Percentiles rank a stretch among this genome's conserved stretches.
Conservation (phyloP, 2,888 invertebrate species). For the Ophraella communa region DNA sequence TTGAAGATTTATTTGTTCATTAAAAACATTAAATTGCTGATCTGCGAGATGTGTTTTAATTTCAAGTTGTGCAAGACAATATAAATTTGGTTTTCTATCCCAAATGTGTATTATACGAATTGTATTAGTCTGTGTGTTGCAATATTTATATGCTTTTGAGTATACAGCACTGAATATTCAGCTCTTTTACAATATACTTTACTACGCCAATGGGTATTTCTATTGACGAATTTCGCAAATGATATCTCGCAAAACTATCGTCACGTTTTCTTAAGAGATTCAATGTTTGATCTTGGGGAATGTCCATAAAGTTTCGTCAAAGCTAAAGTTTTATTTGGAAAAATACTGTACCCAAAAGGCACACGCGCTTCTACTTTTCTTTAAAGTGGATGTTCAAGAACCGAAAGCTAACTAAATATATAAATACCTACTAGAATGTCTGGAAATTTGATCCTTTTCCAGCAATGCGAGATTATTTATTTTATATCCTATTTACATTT, state of each 20-base stretch:
- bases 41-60: no score
- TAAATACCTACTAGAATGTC: background rate
- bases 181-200: background rate
- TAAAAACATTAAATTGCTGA: no score
- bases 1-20: no score
- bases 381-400: background rate
- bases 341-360: conserved; percentile 29
- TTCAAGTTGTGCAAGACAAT: no score
- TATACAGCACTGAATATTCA: background rate
- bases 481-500: background rate
- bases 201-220: background rate
- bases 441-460: conserved; percentile 1
- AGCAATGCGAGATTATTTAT: background rate
- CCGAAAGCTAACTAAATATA: conserved; percentile 3
- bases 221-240: background rate
- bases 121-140: no score
- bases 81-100: no score
- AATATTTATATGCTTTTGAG: no score
- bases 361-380: conserved; percentile 8
- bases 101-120: no score
- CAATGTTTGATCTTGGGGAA: conserved; percentile 42
- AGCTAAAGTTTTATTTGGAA: conserved; percentile 28
- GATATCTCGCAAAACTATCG: background rate
- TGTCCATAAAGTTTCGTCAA: conserved; percentile 31
- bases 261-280: conserved; percentile 32